phyloP scores from a whole-genome alignment of 1,140 invertebrate species.

The Drosophila leontia region DNA sequence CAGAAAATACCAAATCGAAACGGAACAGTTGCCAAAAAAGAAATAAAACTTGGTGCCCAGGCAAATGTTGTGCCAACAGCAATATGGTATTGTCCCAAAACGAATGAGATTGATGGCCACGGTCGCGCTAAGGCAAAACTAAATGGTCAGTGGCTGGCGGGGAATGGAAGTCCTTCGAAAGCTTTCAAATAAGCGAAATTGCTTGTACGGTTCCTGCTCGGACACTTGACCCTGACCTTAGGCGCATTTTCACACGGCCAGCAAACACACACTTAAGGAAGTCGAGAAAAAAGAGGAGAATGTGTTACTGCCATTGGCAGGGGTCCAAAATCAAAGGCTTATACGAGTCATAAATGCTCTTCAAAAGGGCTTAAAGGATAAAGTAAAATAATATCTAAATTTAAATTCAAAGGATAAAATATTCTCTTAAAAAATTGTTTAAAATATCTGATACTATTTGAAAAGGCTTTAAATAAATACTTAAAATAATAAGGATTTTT shows the following conservation, averaged over 20 bases:
- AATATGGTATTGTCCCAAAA: slow-evolving; percentile 40
- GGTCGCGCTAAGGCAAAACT: slow-evolving; percentile 39
- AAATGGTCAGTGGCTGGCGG: slow-evolving; percentile 26
- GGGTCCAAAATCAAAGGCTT: background rate
- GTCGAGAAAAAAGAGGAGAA: slow-evolving; percentile 5
- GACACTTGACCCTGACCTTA: slow-evolving; percentile 66
- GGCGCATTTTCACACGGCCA: slow-evolving; percentile 72
- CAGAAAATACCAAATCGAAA: slow-evolving; percentile 21
- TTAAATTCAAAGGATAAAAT: no score
- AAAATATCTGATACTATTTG: no score
- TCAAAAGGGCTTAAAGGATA: background rate
- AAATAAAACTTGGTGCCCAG: slow-evolving; percentile 25
- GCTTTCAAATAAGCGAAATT: slow-evolving; percentile 72
- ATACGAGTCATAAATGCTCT: background rate
- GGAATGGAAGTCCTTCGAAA: slow-evolving; percentile 7
- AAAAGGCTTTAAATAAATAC: no score
- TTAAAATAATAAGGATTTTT: no score
- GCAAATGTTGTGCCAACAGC: slow-evolving; percentile 56
- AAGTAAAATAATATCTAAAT: background rate
- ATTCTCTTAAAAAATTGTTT: no score
- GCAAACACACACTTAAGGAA: slow-evolving; percentile 41
- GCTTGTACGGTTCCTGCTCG: slow-evolving; percentile 43
- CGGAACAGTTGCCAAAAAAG: slow-evolving; percentile 42
- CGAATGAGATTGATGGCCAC: slow-evolving; percentile 33
- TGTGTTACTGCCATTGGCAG: slow-evolving; percentile 13